These are phyloP conservation scores for Pseudoips prasinana DNA, from an alignment of 2,888 invertebrate genomes.

Conservation along the genomic window DNA sequence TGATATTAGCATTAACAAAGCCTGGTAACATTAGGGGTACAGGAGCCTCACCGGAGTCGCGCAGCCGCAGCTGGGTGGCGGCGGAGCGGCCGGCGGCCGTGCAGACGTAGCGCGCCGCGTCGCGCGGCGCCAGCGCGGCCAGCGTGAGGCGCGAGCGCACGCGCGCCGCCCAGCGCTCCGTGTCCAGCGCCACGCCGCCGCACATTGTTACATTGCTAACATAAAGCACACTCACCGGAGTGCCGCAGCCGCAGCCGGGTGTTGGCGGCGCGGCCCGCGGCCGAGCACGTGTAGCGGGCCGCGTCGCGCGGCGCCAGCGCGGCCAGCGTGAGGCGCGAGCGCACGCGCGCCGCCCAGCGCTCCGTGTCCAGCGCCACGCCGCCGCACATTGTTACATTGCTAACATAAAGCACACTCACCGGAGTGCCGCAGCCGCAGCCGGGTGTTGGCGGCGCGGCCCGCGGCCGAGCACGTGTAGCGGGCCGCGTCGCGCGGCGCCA, in stretches of 20 bases:
- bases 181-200: conserved; percentile 84
- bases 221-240: conserved; percentile 14
- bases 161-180: conserved; percentile 84
- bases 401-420: conserved; percentile 10
- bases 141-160: conserved; percentile 82
- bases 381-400: no score
- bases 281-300: conserved; percentile 45
- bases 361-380: conserved; percentile 85
- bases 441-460: conserved; percentile 21
- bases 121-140: conserved; percentile 76
- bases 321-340: conserved; percentile 81
- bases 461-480: conserved; percentile 43
- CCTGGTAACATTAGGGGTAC: no score
- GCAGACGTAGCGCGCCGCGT: conserved; percentile 56
- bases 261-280: conserved; percentile 21
- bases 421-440: conserved; percentile 16
- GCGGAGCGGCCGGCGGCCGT: conserved; percentile 25
- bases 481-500: conserved; percentile 76
- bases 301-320: conserved; percentile 77
- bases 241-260: conserved; percentile 17
- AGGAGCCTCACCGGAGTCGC: conserved; percentile 13
- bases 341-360: conserved; percentile 83
- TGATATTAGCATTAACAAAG: no score
- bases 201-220: no score
- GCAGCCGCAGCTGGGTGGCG: conserved; percentile 19